Evolutionary conservation across 2,113 vertebrate species (phyloP).

Genomic region (Mirounga angustirostris): DNA sequence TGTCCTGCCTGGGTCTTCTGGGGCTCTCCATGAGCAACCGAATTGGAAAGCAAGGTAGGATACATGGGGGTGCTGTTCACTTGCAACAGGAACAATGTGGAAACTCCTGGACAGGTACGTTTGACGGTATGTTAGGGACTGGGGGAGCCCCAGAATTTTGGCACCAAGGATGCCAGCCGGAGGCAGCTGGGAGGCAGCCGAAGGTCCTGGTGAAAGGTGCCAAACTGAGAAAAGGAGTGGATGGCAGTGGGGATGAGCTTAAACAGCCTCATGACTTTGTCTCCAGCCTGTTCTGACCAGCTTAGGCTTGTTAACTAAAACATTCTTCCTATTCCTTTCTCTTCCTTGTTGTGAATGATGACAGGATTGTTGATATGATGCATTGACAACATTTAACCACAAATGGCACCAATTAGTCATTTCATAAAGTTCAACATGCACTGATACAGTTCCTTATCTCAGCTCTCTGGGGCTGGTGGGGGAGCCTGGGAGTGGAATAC

Average conservation of each 20-base stretch:
- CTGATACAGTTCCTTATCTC: background rate
- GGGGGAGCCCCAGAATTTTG: background rate
- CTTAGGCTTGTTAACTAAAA: constrained; percentile 32
- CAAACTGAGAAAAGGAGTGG: background rate
- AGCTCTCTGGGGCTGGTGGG: background rate
- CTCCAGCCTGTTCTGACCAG: constrained; percentile 1
- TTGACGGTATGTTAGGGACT: background rate
- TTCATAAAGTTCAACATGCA: background rate
- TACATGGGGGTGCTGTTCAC: background rate
- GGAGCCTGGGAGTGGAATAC: background rate
- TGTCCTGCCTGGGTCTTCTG: background rate
- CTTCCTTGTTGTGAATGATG: background rate
- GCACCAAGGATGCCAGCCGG: background rate
- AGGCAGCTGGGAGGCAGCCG: background rate
- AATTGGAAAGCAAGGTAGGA: background rate
- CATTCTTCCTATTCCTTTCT: constrained; percentile 38
- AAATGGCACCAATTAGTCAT: constrained; percentile 66
- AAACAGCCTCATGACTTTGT: background rate
- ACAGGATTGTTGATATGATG: constrained; percentile 53
- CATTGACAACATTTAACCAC: constrained; percentile 61
- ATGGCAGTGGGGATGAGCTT: background rate
- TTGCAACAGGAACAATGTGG: background rate
- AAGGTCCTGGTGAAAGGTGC: background rate
- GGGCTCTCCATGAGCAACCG: background rate
- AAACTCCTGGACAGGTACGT: background rate